Evolutionary conservation across 2,888 invertebrate genomes (phyloP).

Genomic region (Amphiduros pacificus): DNA sequence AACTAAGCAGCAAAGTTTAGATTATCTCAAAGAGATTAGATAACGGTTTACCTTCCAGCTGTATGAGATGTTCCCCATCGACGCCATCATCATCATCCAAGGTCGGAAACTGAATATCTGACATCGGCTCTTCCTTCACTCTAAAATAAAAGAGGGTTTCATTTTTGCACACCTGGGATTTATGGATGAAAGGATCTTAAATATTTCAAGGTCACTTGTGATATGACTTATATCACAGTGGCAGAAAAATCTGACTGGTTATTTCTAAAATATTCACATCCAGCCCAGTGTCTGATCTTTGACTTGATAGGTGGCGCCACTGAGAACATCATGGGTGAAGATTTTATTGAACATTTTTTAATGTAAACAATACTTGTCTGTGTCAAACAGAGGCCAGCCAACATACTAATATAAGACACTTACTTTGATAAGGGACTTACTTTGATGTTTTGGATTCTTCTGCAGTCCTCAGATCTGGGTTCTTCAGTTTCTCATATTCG

Average conservation of each 20-base stretch:
- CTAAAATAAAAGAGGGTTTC: conserved; percentile 28
- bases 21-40: not conserved
- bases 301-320: too few species aligned
- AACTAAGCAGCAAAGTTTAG: too few species aligned
- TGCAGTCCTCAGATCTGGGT: conserved; percentile 22
- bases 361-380: too few species aligned
- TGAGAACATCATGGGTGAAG: too few species aligned
- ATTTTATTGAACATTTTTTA: too few species aligned
- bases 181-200: too few species aligned
- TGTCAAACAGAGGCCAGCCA: not conserved
- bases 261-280: too few species aligned
- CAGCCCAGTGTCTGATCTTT: too few species aligned
- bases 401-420: not conserved
- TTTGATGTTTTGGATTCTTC: conserved; percentile 7
- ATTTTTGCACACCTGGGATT: not conserved
- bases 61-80: conserved; percentile 49
- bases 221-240: too few species aligned
- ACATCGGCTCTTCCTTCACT: conserved; percentile 48
- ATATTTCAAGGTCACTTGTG: too few species aligned
- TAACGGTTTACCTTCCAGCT: conserved; percentile 43
- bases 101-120: conserved; percentile 53
- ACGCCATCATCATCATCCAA: conserved; percentile 52
- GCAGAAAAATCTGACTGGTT: too few species aligned
- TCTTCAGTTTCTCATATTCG: conserved; percentile 57
- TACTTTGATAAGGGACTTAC: conserved; percentile 1